Conservation (phyloP, 2,888 invertebrate species). For the Yponomeuta malinellus region DNA sequence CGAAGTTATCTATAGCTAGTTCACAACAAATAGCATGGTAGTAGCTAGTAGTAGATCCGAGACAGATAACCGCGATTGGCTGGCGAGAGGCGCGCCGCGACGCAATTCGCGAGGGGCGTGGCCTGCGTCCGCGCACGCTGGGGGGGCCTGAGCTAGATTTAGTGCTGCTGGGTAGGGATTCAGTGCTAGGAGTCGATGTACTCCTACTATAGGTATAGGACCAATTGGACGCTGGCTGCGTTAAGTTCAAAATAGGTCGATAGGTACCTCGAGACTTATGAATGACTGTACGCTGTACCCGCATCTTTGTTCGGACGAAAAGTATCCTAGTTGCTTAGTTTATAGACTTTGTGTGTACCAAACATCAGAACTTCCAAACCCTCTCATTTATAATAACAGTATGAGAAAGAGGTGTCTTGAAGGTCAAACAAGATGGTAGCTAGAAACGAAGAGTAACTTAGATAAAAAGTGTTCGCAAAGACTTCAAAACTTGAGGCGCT, state of each 20-base stretch:
- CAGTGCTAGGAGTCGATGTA: background rate
- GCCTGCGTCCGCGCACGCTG: constrained; percentile 23
- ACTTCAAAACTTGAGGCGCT: too few relatives aligned
- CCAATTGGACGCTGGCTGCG: background rate
- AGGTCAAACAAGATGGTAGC: too few relatives aligned
- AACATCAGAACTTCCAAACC: too few relatives aligned
- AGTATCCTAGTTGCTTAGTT: too few relatives aligned
- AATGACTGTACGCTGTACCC: too few relatives aligned
- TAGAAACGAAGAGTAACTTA: too few relatives aligned
- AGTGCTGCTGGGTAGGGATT: background rate
- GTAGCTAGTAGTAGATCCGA: constrained; percentile 30
- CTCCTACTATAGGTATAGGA: background rate
- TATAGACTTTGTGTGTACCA: too few relatives aligned
- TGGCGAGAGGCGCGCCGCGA: constrained; percentile 43
- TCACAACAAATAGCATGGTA: background rate
- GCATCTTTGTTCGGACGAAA: too few relatives aligned
- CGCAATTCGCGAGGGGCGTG: constrained; percentile 59
- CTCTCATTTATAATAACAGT: too few relatives aligned
- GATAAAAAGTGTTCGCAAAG: too few relatives aligned
- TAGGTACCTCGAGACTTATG: too few relatives aligned
- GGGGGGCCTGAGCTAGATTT: constrained; percentile 6
- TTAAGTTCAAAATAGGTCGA: background rate
- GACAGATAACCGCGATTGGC: constrained; percentile 51
- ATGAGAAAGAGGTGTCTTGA: too few relatives aligned
- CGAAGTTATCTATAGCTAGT: background rate